These are phyloP conservation scores for Sparidentex hasta DNA, from an alignment of 2,797 vertebrate species.

Conservation along the genomic window DNA sequence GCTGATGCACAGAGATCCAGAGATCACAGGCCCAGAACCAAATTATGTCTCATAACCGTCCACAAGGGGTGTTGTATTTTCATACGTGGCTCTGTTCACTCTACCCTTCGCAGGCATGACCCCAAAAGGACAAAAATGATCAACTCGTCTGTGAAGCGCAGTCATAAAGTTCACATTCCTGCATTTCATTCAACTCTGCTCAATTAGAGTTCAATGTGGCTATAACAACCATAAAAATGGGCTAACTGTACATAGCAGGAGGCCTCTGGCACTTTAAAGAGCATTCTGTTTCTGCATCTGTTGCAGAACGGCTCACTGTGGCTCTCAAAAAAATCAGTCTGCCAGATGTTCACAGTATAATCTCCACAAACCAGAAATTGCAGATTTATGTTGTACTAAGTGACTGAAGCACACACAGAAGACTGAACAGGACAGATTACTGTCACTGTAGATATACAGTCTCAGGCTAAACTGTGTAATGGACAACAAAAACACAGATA, in stretches of 20 bases:
- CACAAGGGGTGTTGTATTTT: slow-evolving; percentile 2
- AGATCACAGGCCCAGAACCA: slow-evolving; percentile 29
- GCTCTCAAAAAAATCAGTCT: slow-evolving; percentile 18
- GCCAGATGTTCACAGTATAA: slow-evolving; percentile 65
- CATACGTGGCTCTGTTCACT: slow-evolving; percentile 33
- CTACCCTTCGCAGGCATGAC: slow-evolving; percentile 33
- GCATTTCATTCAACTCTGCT: slow-evolving; percentile 43
- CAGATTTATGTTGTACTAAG: slow-evolving; percentile 45
- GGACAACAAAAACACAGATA: slow-evolving; percentile 8
- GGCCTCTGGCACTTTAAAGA: not conserved
- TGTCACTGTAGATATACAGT: not conserved
- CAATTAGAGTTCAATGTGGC: slow-evolving; percentile 27
- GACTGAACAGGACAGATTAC: not conserved
- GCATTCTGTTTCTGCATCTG: slow-evolving; percentile 22
- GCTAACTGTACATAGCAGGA: slow-evolving; percentile 13
- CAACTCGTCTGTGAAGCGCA: slow-evolving; percentile 26
- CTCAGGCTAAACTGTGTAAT: not conserved
- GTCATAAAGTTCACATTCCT: slow-evolving; percentile 53
- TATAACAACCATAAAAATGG: slow-evolving; percentile 24
- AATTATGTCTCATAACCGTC: slow-evolving; percentile 41
- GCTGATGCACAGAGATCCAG: slow-evolving; percentile 20
- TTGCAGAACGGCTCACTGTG: slow-evolving; percentile 17
- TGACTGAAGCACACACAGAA: not conserved
- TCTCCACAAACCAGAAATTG: slow-evolving; percentile 46
- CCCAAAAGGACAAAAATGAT: slow-evolving; percentile 63